Conservation (phyloP, 2,113 vertebrate species). For the Dicerorhinus sumatrensis region DNA sequence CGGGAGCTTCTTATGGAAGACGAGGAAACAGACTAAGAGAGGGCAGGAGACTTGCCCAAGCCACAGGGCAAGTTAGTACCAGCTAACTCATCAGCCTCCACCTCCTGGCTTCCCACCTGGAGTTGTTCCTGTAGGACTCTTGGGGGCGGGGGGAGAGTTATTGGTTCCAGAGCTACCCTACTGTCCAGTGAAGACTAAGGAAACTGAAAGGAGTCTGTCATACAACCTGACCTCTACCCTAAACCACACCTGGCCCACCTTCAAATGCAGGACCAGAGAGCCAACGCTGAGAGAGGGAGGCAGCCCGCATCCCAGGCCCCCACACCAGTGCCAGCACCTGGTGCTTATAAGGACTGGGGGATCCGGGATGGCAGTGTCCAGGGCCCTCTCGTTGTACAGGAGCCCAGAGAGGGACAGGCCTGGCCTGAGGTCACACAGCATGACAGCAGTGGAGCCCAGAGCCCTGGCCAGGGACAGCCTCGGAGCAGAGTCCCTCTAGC, state of each 20-base stretch:
- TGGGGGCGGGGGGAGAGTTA: neutral
- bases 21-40: neutral
- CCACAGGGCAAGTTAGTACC: neutral
- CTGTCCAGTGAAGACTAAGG: neutral
- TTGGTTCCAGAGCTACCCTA: neutral
- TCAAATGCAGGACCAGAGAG: neutral
- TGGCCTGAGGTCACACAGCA: conserved; percentile 78
- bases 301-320: neutral
- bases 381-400: neutral
- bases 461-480: conserved; percentile 28
- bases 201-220: neutral
- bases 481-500: conserved; percentile 64
- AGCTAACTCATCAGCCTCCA: neutral
- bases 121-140: neutral
- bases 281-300: neutral
- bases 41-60: neutral
- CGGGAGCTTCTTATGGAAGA: neutral
- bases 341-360: neutral
- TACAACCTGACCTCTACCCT: neutral
- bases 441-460: neutral
- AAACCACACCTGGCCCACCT: neutral
- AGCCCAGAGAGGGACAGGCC: conserved; percentile 76
- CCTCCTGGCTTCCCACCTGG: neutral
- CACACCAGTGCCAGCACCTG: neutral
- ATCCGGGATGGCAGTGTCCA: too few species aligned